These are phyloP conservation scores for Sebastes minor DNA, from an alignment of 2,797 vertebrate species.

Conservation along the genomic window DNA sequence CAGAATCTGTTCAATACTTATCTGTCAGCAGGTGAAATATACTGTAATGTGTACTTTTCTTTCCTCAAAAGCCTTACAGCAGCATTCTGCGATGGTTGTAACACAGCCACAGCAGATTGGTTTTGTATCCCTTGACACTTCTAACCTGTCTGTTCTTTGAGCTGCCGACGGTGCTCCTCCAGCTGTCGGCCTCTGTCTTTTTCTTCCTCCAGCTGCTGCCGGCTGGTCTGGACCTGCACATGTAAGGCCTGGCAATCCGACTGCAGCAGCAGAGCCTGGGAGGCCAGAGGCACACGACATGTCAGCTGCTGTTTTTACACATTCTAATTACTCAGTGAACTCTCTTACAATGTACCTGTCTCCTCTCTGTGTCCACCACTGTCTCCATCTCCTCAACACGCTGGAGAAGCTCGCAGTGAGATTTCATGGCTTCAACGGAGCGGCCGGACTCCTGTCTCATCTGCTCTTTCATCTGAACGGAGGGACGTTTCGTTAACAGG, in stretches of 20 bases:
- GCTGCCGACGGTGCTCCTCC: neutral
- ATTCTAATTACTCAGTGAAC: neutral
- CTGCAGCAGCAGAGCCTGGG: constrained; percentile 16
- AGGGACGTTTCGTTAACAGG: neutral
- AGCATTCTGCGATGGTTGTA: neutral
- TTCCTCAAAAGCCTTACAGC: neutral
- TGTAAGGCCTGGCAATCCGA: neutral
- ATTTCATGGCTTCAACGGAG: neutral
- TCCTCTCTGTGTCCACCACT: constrained; percentile 3
- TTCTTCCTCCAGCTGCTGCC: constrained; percentile 3
- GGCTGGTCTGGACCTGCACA: neutral
- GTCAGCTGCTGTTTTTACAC: neutral
- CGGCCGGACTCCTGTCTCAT: neutral
- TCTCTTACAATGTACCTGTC: neutral
- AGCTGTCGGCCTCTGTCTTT: neutral
- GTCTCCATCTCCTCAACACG: neutral
- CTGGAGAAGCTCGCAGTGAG: neutral
- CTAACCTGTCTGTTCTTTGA: constrained; percentile 5
- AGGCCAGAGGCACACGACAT: neutral
- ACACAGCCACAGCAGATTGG: neutral
- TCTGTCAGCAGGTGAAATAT: neutral
- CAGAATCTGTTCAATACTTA: neutral
- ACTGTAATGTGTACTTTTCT: neutral
- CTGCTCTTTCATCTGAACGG: constrained; percentile 1
- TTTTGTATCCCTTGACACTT: neutral